These are phyloP conservation scores for Apocrypta bakeri DNA, from an alignment of 1,140 invertebrate species.

Conservation along the genomic window DNA sequence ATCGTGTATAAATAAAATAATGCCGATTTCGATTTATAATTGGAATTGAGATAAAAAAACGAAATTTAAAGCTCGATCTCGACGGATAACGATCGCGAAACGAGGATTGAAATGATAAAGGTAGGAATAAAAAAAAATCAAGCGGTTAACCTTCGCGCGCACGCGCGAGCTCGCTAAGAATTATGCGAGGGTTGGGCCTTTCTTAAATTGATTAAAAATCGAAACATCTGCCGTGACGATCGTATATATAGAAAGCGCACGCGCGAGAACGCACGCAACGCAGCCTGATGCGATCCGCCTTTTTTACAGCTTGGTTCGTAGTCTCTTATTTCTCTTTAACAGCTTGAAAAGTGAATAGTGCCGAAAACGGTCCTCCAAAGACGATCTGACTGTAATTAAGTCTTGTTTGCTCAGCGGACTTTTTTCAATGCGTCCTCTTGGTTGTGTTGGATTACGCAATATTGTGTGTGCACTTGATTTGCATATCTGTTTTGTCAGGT, in stretches of 20 bases:
- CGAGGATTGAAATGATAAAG: neutral
- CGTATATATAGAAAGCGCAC: neutral
- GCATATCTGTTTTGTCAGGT: neutral
- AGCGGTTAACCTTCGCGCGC: neutral
- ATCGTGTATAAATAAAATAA: too few species aligned
- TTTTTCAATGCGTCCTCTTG: neutral
- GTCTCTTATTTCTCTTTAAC: neutral
- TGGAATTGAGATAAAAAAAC: too few species aligned
- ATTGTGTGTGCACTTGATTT: neutral
- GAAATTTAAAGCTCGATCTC: neutral
- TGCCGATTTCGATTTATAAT: too few species aligned
- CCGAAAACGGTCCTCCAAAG: neutral
- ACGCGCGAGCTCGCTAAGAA: too few species aligned
- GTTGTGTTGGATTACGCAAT: neutral
- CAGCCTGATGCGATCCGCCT: neutral
- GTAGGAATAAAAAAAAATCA: neutral
- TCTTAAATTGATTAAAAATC: conserved; percentile 45
- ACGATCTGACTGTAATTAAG: neutral
- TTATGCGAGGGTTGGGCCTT: neutral
- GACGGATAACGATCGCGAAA: neutral
- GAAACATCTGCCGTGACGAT: conserved; percentile 41
- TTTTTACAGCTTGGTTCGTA: neutral
- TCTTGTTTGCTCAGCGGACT: neutral
- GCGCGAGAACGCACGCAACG: neutral
- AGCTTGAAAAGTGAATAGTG: neutral